These are phyloP conservation scores for Gobionotothen gibberifrons DNA, from an alignment of 2,797 vertebrate species.

Conservation along the genomic window DNA sequence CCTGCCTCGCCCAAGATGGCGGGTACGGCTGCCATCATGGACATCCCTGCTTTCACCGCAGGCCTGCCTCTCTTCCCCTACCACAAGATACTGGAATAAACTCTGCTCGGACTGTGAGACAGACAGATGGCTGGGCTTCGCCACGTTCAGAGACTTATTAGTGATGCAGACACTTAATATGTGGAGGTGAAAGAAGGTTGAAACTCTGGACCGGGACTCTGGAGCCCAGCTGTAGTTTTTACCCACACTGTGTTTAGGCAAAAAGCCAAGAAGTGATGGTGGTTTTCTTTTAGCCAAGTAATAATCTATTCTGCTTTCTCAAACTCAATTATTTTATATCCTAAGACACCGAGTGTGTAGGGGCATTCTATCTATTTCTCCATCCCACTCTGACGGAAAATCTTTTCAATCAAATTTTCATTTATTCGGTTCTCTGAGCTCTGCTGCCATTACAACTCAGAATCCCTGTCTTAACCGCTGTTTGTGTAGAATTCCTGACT, in stretches of 20 bases:
- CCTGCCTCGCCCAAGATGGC: constrained; percentile 85
- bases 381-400: constrained; percentile 20
- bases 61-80: constrained; percentile 91
- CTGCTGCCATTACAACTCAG: constrained; percentile 18
- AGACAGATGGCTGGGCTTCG: constrained; percentile 17
- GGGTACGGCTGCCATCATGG: constrained; percentile 83
- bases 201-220: constrained; percentile 39
- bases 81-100: constrained; percentile 93
- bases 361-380: constrained; percentile 16
- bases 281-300: constrained; percentile 43
- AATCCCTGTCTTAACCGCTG: constrained; percentile 12
- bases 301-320: constrained; percentile 48
- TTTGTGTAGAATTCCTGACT: constrained; percentile 13
- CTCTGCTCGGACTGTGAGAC: constrained; percentile 21
- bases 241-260: constrained; percentile 26
- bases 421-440: constrained; percentile 33
- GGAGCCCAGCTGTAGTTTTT: constrained; percentile 44
- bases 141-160: constrained; percentile 41
- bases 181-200: constrained; percentile 47
- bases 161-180: constrained; percentile 35
- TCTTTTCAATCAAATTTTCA: constrained; percentile 41
- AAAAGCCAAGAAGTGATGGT: constrained; percentile 36
- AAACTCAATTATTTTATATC: constrained; percentile 48
- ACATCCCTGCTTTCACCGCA: constrained; percentile 90
- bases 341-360: constrained; percentile 26